Evolutionary conservation across 2,888 invertebrate genomes (phyloP), one percentile per base, ranked within the genome.

Genomic region (Entomobrya multifasciata): DNA sequence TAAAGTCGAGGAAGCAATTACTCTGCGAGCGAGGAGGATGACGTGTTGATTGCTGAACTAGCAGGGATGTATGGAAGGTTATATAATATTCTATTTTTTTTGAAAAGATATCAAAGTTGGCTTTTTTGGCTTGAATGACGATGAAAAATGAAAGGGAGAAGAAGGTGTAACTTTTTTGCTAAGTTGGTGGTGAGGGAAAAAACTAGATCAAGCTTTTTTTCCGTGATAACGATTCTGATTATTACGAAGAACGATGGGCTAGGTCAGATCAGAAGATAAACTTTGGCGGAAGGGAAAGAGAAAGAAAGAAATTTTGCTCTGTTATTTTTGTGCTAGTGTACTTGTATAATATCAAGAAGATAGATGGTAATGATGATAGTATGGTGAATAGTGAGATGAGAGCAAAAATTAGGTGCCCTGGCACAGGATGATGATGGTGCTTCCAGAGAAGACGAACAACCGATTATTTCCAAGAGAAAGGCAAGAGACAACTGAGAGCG

Each of bases 401-500:
- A 70, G 72, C 47, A 36, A 78, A 76, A 70, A 52, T 47, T 20
- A 77, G 36, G 36, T 36, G 4, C 8, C 8, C 5, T 8, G 4
- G 36, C 36, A 36, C 36, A 36, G 72, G 72, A 62, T 30, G 74
- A 79, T 79, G 49, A 72, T 76, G 77, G 52, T 74, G 27, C 25
- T 72, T 72, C 83, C 4, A 8, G 8, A 36, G 36, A 36, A 4
- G 36, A 36, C 4, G 5, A 36, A 76, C 85, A 79, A 78, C 77
- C 77, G 78, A 78, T 79, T 85, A 85, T 78, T 72, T 80, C 87
- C 76, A 84, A 86, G 88, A 86, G 88, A 88, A 88, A 86, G 87
- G 84, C 84, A 83, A 87, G 84, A 87, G 85, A 87, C 77, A 85
- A 88, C 85, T 87, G 87, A 85, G 87, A 83, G 84, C 67, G 41